These are phyloP conservation scores for Numenius phaeopus DNA, from an alignment of 2,797 vertebrate species.

Conservation along the genomic window DNA sequence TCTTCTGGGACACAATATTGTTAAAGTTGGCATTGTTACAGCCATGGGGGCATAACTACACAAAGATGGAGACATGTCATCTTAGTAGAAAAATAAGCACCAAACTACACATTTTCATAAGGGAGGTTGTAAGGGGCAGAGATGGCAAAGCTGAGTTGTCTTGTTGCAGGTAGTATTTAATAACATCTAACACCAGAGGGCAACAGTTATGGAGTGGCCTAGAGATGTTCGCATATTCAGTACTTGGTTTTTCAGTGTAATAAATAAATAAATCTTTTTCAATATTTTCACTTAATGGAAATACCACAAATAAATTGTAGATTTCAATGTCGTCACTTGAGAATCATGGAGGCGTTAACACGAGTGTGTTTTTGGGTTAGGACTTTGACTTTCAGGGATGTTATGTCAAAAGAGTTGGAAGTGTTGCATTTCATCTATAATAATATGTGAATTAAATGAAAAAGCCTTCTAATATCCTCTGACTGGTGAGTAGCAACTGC, in stretches of 20 bases:
- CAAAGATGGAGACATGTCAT: background rate
- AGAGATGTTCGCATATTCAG: background rate
- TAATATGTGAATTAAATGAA: background rate
- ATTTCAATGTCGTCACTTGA: background rate
- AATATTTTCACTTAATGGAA: background rate
- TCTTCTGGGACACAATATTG: background rate
- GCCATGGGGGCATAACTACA: rapidly evolving
- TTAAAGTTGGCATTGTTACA: background rate
- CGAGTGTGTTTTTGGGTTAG: background rate
- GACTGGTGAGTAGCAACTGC: background rate
- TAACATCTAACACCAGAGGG: background rate
- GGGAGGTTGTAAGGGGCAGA: background rate
- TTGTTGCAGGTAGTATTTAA: background rate
- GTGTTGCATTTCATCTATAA: background rate
- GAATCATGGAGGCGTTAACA: background rate
- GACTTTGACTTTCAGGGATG: background rate
- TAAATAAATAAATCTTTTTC: background rate
- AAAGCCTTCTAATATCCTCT: background rate
- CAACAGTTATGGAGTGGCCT: background rate
- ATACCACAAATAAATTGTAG: background rate
- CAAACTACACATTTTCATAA: background rate
- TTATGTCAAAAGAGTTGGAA: background rate
- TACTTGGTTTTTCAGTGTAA: background rate
- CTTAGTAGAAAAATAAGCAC: background rate
- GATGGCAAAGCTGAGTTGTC: background rate